Percentiles rank a stretch among this genome's conserved stretches.
These are phyloP conservation scores for Drosophila elegans DNA, from an alignment of 1,140 invertebrate genomes.

Conservation along the genomic window DNA sequence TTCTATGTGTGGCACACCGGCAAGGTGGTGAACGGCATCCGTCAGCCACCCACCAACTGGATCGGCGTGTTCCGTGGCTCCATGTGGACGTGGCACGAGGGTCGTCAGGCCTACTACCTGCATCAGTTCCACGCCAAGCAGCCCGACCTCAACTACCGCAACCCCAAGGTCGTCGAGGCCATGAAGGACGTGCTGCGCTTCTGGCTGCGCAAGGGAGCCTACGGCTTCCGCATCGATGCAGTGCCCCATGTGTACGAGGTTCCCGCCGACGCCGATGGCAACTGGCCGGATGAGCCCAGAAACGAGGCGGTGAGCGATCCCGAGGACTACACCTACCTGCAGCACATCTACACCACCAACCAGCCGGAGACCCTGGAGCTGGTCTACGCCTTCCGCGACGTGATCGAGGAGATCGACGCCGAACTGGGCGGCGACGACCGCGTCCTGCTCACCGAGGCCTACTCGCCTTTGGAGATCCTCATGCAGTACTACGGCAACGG, in stretches of 20 bases:
- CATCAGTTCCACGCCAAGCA: slow-evolving; percentile 90
- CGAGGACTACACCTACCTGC: slow-evolving; percentile 86
- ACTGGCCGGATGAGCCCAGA: slow-evolving; percentile 86
- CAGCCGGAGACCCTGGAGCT: slow-evolving; percentile 86
- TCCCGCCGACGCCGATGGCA: slow-evolving; percentile 86
- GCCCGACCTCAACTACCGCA: slow-evolving; percentile 91
- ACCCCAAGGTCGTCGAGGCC: slow-evolving; percentile 87
- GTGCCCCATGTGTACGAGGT: slow-evolving; percentile 87
- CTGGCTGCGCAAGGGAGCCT: slow-evolving; percentile 91
- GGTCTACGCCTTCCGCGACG: slow-evolving; percentile 86
- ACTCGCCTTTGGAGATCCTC: slow-evolving; percentile 86
- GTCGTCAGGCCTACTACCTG: slow-evolving; percentile 90
- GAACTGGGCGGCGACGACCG: slow-evolving; percentile 84
- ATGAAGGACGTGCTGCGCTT: slow-evolving; percentile 89
- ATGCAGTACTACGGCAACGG: slow-evolving; percentile 88
- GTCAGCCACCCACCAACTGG: slow-evolving; percentile 89
- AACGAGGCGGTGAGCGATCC: slow-evolving; percentile 71
- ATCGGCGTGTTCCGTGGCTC: slow-evolving; percentile 88
- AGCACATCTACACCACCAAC: slow-evolving; percentile 88
- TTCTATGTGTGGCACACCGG: slow-evolving; percentile 90
- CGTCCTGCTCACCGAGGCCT: slow-evolving; percentile 91
- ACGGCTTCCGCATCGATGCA: slow-evolving; percentile 91
- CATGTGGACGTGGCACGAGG: slow-evolving; percentile 90
- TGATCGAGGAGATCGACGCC: slow-evolving; percentile 85
- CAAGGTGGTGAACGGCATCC: slow-evolving; percentile 84